Conservation (phyloP, 2,888 invertebrate species). For the Deilephila porcellus region DNA sequence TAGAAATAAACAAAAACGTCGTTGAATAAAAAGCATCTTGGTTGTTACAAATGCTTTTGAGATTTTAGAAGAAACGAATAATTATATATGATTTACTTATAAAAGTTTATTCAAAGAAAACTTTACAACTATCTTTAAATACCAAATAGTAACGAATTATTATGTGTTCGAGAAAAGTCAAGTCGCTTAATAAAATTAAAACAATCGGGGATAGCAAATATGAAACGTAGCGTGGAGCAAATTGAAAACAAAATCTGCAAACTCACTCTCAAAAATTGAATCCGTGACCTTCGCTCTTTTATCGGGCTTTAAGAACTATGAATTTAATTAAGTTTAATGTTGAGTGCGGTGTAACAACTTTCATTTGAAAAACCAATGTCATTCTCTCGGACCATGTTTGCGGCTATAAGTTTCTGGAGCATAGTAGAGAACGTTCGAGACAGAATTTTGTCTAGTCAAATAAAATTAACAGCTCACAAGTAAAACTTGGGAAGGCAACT, state of each 20-base stretch:
- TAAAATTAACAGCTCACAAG: background rate
- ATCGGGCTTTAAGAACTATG: constrained; percentile 46
- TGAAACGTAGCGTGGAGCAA: background rate
- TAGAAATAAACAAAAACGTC: background rate
- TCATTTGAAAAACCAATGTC: constrained; percentile 60
- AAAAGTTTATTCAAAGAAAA: too few relatives aligned
- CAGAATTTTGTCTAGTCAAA: background rate
- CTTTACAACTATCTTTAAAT: too few relatives aligned
- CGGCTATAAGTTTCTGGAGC: constrained; percentile 37
- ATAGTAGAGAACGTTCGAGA: background rate
- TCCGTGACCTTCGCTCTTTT: constrained; percentile 57
- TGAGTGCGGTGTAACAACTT: constrained; percentile 53
- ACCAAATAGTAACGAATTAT: background rate
- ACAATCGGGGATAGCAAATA: background rate
- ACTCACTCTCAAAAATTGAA: constrained; percentile 59
- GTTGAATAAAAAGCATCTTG: background rate
- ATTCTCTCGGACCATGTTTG: constrained; percentile 38
- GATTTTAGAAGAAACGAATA: too few relatives aligned
- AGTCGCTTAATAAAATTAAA: background rate
- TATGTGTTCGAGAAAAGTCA: background rate
- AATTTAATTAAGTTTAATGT: constrained; percentile 51
- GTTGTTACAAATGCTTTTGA: background rate
- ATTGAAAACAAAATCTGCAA: constrained; percentile 48
- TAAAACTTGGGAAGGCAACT: constrained; percentile 33
- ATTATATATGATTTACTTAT: too few relatives aligned